Evolutionary conservation across 2,113 vertebrate genomes (phyloP).

Genomic region (Montifringilla adamsi): DNA sequence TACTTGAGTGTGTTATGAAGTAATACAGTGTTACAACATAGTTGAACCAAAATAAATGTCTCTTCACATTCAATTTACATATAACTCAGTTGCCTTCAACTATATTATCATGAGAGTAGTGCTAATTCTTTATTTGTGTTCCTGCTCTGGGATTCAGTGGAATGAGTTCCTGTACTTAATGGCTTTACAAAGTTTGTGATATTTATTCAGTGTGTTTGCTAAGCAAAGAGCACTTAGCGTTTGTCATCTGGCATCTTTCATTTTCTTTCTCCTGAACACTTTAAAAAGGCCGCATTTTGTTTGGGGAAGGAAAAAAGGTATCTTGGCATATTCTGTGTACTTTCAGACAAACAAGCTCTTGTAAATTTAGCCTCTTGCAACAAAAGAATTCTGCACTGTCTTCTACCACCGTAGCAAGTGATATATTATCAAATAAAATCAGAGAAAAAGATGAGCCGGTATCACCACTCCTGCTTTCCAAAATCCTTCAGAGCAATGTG

Average conservation of each 20-base stretch:
- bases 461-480: not conserved
- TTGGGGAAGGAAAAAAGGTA: not conserved
- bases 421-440: not conserved
- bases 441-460: not conserved
- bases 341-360: not conserved
- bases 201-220: conserved; percentile 50
- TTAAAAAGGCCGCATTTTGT: not conserved
- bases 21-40: not conserved
- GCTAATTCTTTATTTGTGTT: conserved; percentile 33
- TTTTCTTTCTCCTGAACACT: not conserved
- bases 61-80: not conserved
- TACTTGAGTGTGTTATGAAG: not conserved
- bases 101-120: not conserved
- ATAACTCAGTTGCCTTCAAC: not conserved
- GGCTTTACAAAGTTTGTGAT: conserved; percentile 34
- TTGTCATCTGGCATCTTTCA: conserved; percentile 42
- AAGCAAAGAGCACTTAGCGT: conserved; percentile 22
- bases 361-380: not conserved
- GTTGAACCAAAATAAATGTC: not conserved
- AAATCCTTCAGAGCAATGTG: not conserved
- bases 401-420: not conserved
- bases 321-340: not conserved
- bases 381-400: not conserved
- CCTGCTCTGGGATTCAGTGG: conserved; percentile 6
- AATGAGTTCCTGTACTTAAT: conserved; percentile 34